Evolutionary conservation across 2,113 vertebrate species (phyloP), one percentile per base, ranked within the genome.

Genomic region (Aplodontia rufa): DNA sequence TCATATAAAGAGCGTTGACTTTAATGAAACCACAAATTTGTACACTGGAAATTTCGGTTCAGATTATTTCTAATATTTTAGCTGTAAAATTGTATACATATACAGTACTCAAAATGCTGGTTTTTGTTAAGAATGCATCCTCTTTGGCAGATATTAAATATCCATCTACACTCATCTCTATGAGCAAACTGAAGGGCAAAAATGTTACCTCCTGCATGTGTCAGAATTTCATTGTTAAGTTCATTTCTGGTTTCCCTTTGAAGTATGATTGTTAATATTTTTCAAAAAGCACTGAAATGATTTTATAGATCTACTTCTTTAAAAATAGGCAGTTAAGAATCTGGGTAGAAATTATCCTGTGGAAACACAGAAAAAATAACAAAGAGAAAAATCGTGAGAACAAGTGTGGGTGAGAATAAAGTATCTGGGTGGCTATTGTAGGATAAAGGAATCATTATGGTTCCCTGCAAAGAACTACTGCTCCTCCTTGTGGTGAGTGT

Each of bases 401-500:
- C 3, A 37, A 42, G 2, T 37, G 28, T 22, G 5, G 16, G 7
- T 45, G 13, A 45, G 19, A 94, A 51, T 19, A 6, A 47, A 79
- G 51, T 4, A 26, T 28, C 24, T 9, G 22, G 6, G 58, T 60
- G 24, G 3, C 22, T 60, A 26, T 1, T 7, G 9, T 28, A 12
- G 32, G 5, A 2, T 24, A 13, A 68, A 62, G 6, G 53, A 24
- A 16, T 42, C 71, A n/a, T 51, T 88, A 45, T 78, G n/a, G 24
- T 37, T 58, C 28, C 47, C 64, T 76, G 11, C 32, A 82, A 92
- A 90, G 88, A 92, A 75, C 84, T 96, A 89, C 75, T 94, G 79
- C 97, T 90, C 97, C 98, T 95, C 97, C 98, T 98, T 74, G 97
- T 98, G 98, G 97, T 72, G 12, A 45, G n/a, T 11, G 32, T 82